Evolutionary conservation across 2,888 invertebrate genomes (phyloP).

Genomic region (Ophion costatus): DNA sequence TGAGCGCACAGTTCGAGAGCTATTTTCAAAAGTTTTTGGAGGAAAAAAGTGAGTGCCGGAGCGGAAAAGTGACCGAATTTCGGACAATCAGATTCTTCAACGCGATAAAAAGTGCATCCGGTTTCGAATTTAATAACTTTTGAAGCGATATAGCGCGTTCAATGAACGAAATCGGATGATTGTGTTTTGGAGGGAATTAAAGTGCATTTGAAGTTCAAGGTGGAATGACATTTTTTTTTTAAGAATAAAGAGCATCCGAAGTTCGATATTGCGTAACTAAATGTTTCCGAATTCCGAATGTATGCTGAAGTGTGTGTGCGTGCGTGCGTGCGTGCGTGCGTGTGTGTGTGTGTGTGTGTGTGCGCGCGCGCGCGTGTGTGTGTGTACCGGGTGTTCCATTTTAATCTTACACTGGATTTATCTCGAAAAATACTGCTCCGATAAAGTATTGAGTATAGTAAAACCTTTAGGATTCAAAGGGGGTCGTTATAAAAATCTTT

Average conservation of each 20-base stretch:
- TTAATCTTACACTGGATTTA: too few relatives aligned
- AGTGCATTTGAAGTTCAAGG: constrained; percentile 1
- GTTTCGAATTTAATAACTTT: background rate
- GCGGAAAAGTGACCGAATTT: background rate
- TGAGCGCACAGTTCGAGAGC: background rate
- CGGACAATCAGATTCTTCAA: background rate
- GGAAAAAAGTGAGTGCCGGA: background rate
- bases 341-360: too few relatives aligned
- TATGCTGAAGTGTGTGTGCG: too few relatives aligned
- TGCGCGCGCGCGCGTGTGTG: too few relatives aligned
- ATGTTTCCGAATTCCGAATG: too few relatives aligned
- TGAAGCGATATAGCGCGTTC: background rate
- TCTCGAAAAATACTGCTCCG: too few relatives aligned
- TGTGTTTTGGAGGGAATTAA: background rate
- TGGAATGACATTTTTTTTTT: background rate
- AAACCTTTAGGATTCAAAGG: too few relatives aligned
- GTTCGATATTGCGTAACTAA: background rate
- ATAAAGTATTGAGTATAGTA: too few relatives aligned
- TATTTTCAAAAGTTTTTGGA: background rate
- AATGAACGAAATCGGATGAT: too few relatives aligned
- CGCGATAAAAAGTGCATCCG: background rate
- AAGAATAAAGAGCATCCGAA: background rate
- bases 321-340: too few relatives aligned
- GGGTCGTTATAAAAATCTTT: too few relatives aligned
- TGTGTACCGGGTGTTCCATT: too few relatives aligned